These are phyloP conservation scores for Corydoras sp. DNA, from an alignment of 2,113 vertebrate genomes.

Conservation along the genomic window DNA sequence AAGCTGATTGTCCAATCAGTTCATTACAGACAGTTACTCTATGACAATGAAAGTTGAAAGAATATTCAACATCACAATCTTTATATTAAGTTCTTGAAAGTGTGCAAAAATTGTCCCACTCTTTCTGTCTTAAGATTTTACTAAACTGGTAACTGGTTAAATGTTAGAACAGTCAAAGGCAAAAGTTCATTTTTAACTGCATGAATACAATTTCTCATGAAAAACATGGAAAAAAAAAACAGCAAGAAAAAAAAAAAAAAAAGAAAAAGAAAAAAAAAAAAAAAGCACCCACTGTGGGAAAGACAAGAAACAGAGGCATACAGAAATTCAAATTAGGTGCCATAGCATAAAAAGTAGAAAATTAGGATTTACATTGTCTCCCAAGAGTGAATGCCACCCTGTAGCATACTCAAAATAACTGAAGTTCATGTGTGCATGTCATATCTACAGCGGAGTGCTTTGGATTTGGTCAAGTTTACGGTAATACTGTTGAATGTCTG, in stretches of 20 bases:
- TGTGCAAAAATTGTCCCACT: constrained; percentile 39
- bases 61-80: constrained; percentile 39
- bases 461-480: constrained; percentile 39
- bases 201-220: constrained; percentile 43
- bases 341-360: constrained; percentile 35
- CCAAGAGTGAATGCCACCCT: constrained; percentile 40
- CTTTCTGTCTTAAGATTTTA: constrained; percentile 33
- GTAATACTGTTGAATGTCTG: constrained; percentile 49
- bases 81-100: constrained; percentile 40
- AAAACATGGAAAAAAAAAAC: constrained; percentile 38
- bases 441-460: constrained; percentile 37
- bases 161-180: constrained; percentile 45
- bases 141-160: constrained; percentile 38
- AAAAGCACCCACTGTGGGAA: constrained; percentile 24
- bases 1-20: constrained; percentile 49
- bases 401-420: constrained; percentile 32
- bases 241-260: background rate
- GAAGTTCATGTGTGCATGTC: constrained; percentile 33
- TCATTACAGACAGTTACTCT: constrained; percentile 38
- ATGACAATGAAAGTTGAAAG: constrained; percentile 31
- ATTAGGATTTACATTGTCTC: constrained; percentile 41
- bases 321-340: constrained; percentile 27
- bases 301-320: constrained; percentile 34
- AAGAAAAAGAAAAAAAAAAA: background rate
- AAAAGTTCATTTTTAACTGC: constrained; percentile 26